Evolutionary conservation across 37 sponge, comb jelly and placozoan genomes (phyloP), one percentile per base, ranked within the genome.

Genomic region (Halichondria panicea): DNA sequence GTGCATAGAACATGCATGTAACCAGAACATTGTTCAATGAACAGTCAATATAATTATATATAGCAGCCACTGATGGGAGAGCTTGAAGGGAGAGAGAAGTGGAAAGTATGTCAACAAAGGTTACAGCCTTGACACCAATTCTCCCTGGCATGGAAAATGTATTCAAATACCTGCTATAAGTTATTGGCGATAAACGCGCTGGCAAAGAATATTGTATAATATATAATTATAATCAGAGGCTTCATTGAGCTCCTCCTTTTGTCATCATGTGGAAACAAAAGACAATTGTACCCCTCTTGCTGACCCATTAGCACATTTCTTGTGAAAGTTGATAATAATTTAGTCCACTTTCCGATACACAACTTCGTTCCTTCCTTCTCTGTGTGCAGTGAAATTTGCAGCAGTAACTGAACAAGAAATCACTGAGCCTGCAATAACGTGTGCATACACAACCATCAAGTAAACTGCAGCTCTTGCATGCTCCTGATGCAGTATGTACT

Each of bases 361-460:
- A 6, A 81, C 74, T 63, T 93, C 94, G 11, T 80, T 40, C 35
- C 68, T 76, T 32, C 94, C 91, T 78, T 93, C 91, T 22, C 33
- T 38, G 12, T 89, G 73, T 11, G 94, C 86, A 9, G 66, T 77
- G 64, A 50, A 82, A 32, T 91, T 72, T 59, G 94, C 94, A 33
- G 91, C 87, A 9, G 82, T 76, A 63, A 93, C 89, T 39, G 89
- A 79, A 44, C 80, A 89, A 76, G 89, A 91, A 66, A 87, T 89
- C 64, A 93, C 94, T 80, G 60, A 69, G 21, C 2, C 36, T 44
- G n/a, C n/a, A n/a, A n/a, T n/a, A n/a, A n/a, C n/a, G n/a, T n/a
- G n/a, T n/a, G n/a, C n/a, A n/a, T n/a, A n/a, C n/a, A n/a, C n/a
- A n/a, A n/a, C n/a, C n/a, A n/a, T n/a, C n/a, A n/a, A n/a, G n/a